Conservation (phyloP, 2,888 invertebrate species). For the Drosophila lutescens region DNA sequence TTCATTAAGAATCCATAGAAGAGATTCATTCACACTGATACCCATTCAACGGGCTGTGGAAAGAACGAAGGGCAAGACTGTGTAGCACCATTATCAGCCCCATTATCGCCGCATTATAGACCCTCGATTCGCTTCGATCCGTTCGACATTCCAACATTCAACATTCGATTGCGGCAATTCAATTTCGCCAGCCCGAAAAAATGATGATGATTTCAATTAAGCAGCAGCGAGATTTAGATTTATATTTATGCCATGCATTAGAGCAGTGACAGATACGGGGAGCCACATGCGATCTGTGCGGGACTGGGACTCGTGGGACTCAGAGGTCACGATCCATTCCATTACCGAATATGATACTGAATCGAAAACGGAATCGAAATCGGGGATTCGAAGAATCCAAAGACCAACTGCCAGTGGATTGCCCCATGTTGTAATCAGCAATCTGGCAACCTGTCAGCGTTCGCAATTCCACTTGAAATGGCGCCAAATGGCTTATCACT, state of each 20-base stretch:
- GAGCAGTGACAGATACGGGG: constrained; percentile 32
- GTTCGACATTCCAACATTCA: constrained; percentile 2
- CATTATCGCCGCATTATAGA: constrained; percentile 10
- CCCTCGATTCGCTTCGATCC: constrained; percentile 18
- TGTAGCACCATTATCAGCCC: not conserved
- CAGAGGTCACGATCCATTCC: constrained; percentile 17
- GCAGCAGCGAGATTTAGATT: constrained; percentile 34
- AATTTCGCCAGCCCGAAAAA: constrained; percentile 6
- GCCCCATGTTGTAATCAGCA: constrained; percentile 19
- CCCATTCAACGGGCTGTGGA: constrained; percentile 5
- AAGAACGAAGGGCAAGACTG: not conserved
- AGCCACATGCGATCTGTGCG: constrained; percentile 19
- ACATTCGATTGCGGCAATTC: constrained; percentile 15
- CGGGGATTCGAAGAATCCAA: not conserved
- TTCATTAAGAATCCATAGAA: not conserved
- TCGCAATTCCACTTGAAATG: constrained; percentile 31
- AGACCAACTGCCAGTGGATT: constrained; percentile 32
- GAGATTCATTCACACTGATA: constrained; percentile 6
- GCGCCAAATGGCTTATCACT: constrained; percentile 64
- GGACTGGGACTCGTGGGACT: constrained; percentile 1
- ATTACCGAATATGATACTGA: constrained; percentile 13
- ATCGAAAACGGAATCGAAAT: not conserved
- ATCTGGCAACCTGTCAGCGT: constrained; percentile 11
- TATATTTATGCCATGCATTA: constrained; percentile 40
- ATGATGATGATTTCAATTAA: constrained; percentile 25